These are phyloP conservation scores for Ctenomys sociabilis DNA, from an alignment of 2,113 vertebrate species.

Conservation along the genomic window DNA sequence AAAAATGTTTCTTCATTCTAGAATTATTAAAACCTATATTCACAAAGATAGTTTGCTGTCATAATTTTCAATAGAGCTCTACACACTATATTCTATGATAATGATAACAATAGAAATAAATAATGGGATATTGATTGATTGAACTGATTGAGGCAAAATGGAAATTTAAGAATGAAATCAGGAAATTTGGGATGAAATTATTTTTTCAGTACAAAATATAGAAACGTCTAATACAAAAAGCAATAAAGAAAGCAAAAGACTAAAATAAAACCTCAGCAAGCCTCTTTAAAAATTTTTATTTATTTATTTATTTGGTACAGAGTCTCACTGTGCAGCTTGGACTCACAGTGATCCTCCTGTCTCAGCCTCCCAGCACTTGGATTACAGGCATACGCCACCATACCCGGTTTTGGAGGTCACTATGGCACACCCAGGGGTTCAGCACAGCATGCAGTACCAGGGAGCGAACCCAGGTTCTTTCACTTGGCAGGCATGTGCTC, in stretches of 20 bases:
- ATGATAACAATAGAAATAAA: background rate
- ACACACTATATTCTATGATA: background rate
- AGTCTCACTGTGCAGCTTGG: too few relatives aligned
- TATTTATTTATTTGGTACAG: too few relatives aligned
- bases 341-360: too few relatives aligned
- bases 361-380: too few relatives aligned
- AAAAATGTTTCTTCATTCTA: background rate
- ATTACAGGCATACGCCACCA: too few relatives aligned
- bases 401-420: too few relatives aligned
- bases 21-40: background rate
- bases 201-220: background rate
- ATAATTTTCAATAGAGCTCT: background rate
- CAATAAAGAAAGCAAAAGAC: background rate
- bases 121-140: background rate
- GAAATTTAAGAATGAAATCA: background rate
- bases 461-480: too few relatives aligned
- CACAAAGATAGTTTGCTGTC: background rate
- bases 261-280: background rate
- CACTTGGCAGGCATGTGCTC: too few relatives aligned
- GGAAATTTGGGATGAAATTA: constrained; percentile 1
- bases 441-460: too few relatives aligned
- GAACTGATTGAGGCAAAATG: background rate
- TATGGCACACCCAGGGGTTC: too few relatives aligned
- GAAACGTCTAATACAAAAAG: background rate
- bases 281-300: too few relatives aligned